These are phyloP conservation scores for Meghimatium bilineatum DNA, from an alignment of 2,888 invertebrate species.

Conservation along the genomic window DNA sequence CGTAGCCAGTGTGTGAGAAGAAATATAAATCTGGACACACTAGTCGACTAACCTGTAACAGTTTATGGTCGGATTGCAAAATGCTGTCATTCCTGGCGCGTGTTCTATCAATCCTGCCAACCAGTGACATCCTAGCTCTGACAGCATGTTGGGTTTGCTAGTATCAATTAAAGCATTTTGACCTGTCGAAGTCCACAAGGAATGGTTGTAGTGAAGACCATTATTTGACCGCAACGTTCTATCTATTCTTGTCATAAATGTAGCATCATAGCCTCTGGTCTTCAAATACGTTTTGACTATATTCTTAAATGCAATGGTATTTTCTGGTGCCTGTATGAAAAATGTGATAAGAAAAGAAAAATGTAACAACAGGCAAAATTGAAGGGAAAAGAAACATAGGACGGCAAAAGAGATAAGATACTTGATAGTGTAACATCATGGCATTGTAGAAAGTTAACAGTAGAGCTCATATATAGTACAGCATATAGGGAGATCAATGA, in stretches of 20 bases:
- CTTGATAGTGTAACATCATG: too few species aligned
- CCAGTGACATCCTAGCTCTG: slow-evolving; percentile 50
- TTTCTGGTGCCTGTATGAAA: slow-evolving; percentile 38
- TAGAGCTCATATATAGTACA: too few species aligned
- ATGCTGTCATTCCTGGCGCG: slow-evolving; percentile 40
- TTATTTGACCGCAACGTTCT: slow-evolving; percentile 4
- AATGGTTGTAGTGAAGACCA: slow-evolving; percentile 50
- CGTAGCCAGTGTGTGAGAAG: too few species aligned
- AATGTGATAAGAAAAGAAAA: too few species aligned
- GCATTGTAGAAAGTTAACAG: too few species aligned
- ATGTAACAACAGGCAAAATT: too few species aligned
- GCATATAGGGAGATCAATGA: too few species aligned
- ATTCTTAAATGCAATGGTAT: slow-evolving; percentile 25
- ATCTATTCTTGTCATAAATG: slow-evolving; percentile 42
- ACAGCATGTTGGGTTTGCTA: slow-evolving; percentile 32
- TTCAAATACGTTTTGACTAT: slow-evolving; percentile 30
- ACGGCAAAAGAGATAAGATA: too few species aligned
- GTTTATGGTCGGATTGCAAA: slow-evolving; percentile 49
- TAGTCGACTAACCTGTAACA: slow-evolving; percentile 42
- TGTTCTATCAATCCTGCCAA: slow-evolving; percentile 48
- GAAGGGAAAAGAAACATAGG: too few species aligned
- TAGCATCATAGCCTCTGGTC: slow-evolving; percentile 30
- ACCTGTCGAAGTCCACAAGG: slow-evolving; percentile 45
- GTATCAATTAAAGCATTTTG: slow-evolving; percentile 42
- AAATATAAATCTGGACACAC: background rate